Percentiles rank a stretch among this genome's conserved stretches.
Evolutionary conservation across 2,797 vertebrate genomes (phyloP).

Genomic region (Sylvia borin): DNA sequence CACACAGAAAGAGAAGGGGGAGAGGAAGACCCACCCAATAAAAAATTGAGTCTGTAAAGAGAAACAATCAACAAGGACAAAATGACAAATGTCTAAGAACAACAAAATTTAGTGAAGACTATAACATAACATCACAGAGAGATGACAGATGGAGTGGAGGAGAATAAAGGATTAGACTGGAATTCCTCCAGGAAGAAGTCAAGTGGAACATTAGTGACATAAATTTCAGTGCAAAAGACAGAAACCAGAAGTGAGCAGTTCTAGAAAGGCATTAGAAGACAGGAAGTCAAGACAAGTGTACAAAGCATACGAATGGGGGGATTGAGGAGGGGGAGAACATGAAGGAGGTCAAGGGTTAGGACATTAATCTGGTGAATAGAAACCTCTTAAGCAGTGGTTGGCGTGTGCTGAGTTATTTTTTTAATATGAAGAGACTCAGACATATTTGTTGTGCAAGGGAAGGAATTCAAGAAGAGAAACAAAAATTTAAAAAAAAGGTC

Average conservation of each 20-base stretch:
- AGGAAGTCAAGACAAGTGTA: background rate
- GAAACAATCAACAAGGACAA: conserved; percentile 33
- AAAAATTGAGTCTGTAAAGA: conserved; percentile 12
- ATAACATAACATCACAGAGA: background rate
- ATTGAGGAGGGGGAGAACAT: background rate
- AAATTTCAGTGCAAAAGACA: conserved; percentile 32
- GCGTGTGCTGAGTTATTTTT: background rate
- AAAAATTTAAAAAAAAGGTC: background rate
- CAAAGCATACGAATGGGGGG: background rate
- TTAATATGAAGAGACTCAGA: background rate
- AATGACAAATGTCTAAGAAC: conserved; percentile 32
- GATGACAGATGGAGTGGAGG: conserved; percentile 65
- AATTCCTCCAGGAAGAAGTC: conserved; percentile 57
- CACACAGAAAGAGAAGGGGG: background rate
- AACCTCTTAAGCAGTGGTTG: background rate
- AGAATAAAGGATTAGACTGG: conserved; percentile 55
- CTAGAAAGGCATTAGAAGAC: conserved; percentile 2
- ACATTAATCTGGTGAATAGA: background rate
- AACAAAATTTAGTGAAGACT: conserved; percentile 36
- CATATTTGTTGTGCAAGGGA: background rate
- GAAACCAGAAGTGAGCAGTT: conserved; percentile 43
- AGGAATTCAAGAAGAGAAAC: background rate
- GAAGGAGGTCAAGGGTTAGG: background rate
- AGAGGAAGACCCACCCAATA: background rate
- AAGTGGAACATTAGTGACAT: conserved; percentile 37